phyloP scores from a whole-genome alignment of 2,888 invertebrate genomes.

The Didymodactylos carnosus region DNA sequence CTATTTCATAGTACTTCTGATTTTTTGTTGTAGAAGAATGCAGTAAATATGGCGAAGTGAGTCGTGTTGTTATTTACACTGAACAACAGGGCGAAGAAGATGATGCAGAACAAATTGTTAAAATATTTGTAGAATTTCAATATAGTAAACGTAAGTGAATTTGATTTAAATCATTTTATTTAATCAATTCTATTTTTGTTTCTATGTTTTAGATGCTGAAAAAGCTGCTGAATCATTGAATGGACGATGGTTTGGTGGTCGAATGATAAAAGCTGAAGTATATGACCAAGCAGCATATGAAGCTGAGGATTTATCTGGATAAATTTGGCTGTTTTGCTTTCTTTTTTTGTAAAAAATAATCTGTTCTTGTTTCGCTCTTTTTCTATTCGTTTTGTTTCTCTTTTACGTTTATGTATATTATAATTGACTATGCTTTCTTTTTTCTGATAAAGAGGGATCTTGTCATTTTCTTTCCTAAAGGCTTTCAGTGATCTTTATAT shows the following conservation, averaged over 20 bases:
- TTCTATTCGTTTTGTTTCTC: no score
- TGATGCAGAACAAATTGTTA: conserved; percentile 69
- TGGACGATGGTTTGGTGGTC: conserved; percentile 83
- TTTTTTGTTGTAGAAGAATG: conserved; percentile 44
- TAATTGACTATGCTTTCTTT: no score
- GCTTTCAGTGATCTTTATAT: no score
- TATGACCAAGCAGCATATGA: conserved; percentile 54
- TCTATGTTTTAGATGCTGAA: conserved; percentile 36
- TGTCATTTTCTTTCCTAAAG: no score
- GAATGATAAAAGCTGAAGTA: conserved; percentile 69
- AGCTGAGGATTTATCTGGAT: conserved; percentile 6
- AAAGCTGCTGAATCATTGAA: conserved; percentile 62
- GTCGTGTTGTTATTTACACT: conserved; percentile 80
- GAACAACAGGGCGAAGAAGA: conserved; percentile 72
- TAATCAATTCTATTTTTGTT: not conserved
- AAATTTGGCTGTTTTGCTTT: no score
- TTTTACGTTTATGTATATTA: no score
- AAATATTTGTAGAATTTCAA: conserved; percentile 87
- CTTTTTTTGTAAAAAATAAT: no score
- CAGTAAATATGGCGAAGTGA: conserved; percentile 64
- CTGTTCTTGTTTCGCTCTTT: no score
- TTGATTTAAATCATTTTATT: not conserved
- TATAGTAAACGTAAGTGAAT: conserved; percentile 38
- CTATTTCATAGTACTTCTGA: no score
- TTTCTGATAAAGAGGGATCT: no score